Conservation (phyloP, 2,888 invertebrate genomes). For the Eristalis tenax region DNA sequence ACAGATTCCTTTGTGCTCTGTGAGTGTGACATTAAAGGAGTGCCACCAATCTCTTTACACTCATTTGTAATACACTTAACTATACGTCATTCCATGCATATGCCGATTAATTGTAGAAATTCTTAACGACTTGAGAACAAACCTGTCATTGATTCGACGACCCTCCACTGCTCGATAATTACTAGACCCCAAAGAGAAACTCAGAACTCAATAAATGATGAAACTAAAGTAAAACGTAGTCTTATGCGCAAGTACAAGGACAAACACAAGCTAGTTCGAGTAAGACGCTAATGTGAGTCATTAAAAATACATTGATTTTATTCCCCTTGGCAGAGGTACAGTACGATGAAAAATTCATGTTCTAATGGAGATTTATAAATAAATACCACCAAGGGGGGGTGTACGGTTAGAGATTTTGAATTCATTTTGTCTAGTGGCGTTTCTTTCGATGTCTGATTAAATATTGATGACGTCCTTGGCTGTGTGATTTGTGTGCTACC, state of each 20-base stretch:
- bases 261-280: not conserved
- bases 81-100: not conserved
- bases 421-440: no score
- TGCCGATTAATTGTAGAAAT: not conserved
- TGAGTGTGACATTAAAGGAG: not conserved
- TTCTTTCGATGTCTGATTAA: no score
- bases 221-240: not conserved
- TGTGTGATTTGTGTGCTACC: no score
- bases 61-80: not conserved
- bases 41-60: not conserved
- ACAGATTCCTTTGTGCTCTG: no score
- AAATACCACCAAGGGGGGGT: not conserved
- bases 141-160: not conserved
- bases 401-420: no score
- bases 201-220: constrained; percentile 1
- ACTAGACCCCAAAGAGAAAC: not conserved
- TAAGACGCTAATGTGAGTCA: not conserved
- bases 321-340: not conserved
- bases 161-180: not conserved
- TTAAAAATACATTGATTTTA: not conserved
- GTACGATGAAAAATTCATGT: not conserved
- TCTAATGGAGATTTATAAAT: not conserved
- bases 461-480: no score
- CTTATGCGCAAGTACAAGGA: not conserved
- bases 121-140: not conserved